A percentile compares a stretch with the other conserved stretches of the same genome.
Evolutionary conservation across 2,888 invertebrate species (phyloP).

Genomic region (Ormyrus rosae): DNA sequence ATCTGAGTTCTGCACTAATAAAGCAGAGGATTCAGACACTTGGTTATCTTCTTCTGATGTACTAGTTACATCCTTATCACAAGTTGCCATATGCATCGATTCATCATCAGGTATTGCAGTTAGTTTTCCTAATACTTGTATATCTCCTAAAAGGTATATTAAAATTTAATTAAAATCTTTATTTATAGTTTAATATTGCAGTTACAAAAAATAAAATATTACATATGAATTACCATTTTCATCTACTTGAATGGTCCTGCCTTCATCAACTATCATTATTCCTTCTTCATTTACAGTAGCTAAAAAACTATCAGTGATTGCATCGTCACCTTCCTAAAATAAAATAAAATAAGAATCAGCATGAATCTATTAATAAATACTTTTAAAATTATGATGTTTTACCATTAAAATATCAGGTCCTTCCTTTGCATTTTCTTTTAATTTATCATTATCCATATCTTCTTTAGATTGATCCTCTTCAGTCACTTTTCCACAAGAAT

Average conservation of each 20-base stretch:
- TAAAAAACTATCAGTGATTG: constrained; percentile 63
- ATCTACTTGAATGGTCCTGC: constrained; percentile 68
- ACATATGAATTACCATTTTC: constrained; percentile 67
- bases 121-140: constrained; percentile 67
- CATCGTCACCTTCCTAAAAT: constrained; percentile 58
- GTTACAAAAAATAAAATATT: not conserved
- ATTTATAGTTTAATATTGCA: not conserved
- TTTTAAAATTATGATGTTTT: constrained; percentile 22
- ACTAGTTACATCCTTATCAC: constrained; percentile 13
- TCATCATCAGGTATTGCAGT: constrained; percentile 55
- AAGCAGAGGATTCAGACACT: constrained; percentile 21
- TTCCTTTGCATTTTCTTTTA: constrained; percentile 54
- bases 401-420: constrained; percentile 59
- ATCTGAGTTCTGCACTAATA: not conserved
- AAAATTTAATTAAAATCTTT: constrained; percentile 21
- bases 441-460: constrained; percentile 6
- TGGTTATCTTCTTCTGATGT: constrained; percentile 18
- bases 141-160: constrained; percentile 62
- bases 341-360: constrained; percentile 41
- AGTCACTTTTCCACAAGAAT: constrained; percentile 66
- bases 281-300: constrained; percentile 68
- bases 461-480: constrained; percentile 48
- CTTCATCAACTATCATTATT: constrained; percentile 68
- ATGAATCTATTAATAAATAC: constrained; percentile 30
- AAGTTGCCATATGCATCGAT: constrained; percentile 22